Conservation (phyloP, 2,888 invertebrate species). For the Punctoribates punctum region DNA sequence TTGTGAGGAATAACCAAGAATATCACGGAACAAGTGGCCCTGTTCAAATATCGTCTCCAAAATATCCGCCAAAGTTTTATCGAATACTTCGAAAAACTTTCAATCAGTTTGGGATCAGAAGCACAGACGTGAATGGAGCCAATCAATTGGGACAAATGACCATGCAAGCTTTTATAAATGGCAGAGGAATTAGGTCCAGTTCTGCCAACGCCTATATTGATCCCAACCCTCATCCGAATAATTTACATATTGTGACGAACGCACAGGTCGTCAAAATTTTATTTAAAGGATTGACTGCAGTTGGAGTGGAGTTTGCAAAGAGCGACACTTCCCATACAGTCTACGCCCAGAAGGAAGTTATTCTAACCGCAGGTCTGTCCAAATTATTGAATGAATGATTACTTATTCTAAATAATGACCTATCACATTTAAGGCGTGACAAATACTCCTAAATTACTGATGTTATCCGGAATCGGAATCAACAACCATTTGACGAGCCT, state of each 20-base stretch:
- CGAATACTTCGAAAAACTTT: neutral
- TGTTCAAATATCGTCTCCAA: no score
- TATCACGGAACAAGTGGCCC: no score
- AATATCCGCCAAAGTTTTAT: no score
- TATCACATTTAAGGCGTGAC: neutral
- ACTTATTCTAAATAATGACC: no score
- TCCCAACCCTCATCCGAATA: neutral
- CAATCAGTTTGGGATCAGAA: neutral
- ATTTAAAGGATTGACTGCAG: neutral
- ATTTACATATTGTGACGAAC: neutral
- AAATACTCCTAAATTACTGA: neutral
- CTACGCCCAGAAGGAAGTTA: neutral
- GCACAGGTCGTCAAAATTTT: neutral
- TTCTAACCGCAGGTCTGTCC: neutral
- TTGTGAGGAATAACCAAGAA: no score
- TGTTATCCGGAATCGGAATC: slow-evolving; percentile 7
- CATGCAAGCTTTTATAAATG: neutral
- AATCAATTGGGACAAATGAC: neutral
- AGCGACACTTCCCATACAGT: neutral
- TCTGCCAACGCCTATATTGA: slow-evolving; percentile 18
- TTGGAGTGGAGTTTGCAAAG: neutral
- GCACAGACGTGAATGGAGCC: neutral
- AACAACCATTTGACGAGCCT: neutral
- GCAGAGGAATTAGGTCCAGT: neutral
- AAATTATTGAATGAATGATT: no score